Base-by-base conservation (phyloP, 2,797 vertebrate species). In the Cyclopterus lumpus region DNA sequence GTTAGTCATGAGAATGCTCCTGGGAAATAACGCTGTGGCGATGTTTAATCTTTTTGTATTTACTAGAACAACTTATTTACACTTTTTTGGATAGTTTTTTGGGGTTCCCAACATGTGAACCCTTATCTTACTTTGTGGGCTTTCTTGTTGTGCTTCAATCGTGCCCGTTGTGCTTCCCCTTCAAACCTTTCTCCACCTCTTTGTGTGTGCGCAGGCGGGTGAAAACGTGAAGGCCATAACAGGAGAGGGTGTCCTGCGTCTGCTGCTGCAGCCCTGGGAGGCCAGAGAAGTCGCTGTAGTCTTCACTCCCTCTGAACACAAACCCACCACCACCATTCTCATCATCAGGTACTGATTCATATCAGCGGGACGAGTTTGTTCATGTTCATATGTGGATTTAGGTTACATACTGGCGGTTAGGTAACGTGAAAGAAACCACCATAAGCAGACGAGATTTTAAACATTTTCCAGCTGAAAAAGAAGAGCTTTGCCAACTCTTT, bases 291-390 rank as follows among this genome's bases (percentile, higher is more conserved):
- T 99, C 6, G 95, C 95, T 16, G 96, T 99, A 20, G 91, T 95
- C 73, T 99, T 97, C 85, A 96, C 94, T 15, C 97, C 98, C 0
- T 85, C 94, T 15, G 97, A 97, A 87, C 96, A 97, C 79, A 97
- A 95, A 86, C 96, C 94, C 75, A 96, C 97, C 74, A 90, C 95
- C 67, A 98, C 97, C 5, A 87, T 99, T 83, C 96, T 99, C 82
- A 91, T 99, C 51, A 96, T 99, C 91, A 97, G 98, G 98, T 99
- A 92, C n/a, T 15, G 5, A 51, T 26, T 53, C 12, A 57, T 16
- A 40, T 28, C 4, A 54, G 8, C 18, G 16, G 11, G 4, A 42
- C 18, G 24, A 48, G 7, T 28, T 22, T 49, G 11, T 32, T 55
- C 34, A 26, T 46, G 7, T 55, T 57, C 3, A 11, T n/a, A 8